A percentile compares a stretch with the other conserved stretches of the same genome.
These are phyloP conservation scores for Pyrocephalus nanus DNA, from an alignment of 2,797 vertebrate species.

Conservation along the genomic window DNA sequence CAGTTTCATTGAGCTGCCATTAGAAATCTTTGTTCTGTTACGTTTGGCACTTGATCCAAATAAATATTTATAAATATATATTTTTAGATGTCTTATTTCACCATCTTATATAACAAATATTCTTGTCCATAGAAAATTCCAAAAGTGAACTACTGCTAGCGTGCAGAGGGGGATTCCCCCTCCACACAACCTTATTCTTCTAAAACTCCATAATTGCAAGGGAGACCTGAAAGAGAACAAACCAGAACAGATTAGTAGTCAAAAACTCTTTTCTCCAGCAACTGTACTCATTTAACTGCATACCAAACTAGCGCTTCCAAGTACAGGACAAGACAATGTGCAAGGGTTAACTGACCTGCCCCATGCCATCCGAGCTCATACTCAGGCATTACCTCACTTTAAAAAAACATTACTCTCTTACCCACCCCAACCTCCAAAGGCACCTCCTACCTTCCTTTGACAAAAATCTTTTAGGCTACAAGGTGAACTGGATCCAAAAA, in stretches of 20 bases:
- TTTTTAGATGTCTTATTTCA: conserved; percentile 70
- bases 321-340: not conserved
- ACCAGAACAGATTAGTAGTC: not conserved
- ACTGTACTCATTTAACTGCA: not conserved
- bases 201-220: conserved; percentile 98
- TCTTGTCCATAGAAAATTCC: conserved; percentile 76
- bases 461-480: not conserved
- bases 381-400: not conserved
- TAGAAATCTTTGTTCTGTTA: conserved; percentile 65
- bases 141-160: conserved; percentile 76
- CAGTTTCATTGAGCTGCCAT: conserved; percentile 66
- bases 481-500: not conserved
- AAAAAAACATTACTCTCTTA: not conserved
- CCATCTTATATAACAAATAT: conserved; percentile 60
- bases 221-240: conserved; percentile 79
- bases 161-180: conserved; percentile 87
- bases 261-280: not conserved
- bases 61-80: conserved; percentile 76
- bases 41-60: conserved; percentile 78
- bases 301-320: not conserved
- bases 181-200: conserved; percentile 79
- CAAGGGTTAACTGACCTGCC: not conserved
- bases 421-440: not conserved
- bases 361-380: not conserved
- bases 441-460: not conserved